Evolutionary conservation across 2,888 invertebrate genomes (phyloP).

Genomic region (Alloscopus bannaensis): DNA sequence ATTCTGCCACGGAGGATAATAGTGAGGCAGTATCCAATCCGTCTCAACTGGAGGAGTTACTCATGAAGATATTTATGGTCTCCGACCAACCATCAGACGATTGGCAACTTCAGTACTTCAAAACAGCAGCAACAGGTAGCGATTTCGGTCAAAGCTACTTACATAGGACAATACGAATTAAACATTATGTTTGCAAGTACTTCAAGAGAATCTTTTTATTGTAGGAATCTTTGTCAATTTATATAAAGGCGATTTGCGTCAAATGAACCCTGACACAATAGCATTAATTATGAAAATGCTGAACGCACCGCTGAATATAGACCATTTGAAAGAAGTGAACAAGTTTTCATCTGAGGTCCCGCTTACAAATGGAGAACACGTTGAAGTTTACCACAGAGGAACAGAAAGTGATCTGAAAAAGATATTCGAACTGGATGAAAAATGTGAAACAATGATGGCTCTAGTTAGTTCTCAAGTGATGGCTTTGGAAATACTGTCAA

Average conservation of each 20-base stretch:
- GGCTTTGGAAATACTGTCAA: conserved; percentile 83
- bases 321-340: conserved; percentile 75
- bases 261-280: conserved; percentile 19
- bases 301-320: conserved; percentile 78
- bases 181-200: too few relatives aligned
- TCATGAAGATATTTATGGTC: conserved; percentile 52
- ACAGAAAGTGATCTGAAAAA: conserved; percentile 75
- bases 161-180: too few relatives aligned
- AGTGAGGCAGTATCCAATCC: conserved; percentile 78
- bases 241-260: conserved; percentile 68
- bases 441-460: conserved; percentile 74
- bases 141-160: too few relatives aligned
- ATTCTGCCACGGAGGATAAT: conserved; percentile 85
- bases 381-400: conserved; percentile 73
- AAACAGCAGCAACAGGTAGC: conserved; percentile 80
- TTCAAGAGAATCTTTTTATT: too few relatives aligned
- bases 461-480: conserved; percentile 83
- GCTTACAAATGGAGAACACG: conserved; percentile 42
- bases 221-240: conserved; percentile 75
- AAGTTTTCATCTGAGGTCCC: conserved; percentile 65
- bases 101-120: conserved; percentile 75
- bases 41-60: conserved; percentile 76
- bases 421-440: conserved; percentile 67
- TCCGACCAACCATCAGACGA: conserved; percentile 28
- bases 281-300: conserved; percentile 74